Evolutionary conservation across 2,113 vertebrate species (phyloP).

Genomic region (Sterrhoptilus dennistouni): DNA sequence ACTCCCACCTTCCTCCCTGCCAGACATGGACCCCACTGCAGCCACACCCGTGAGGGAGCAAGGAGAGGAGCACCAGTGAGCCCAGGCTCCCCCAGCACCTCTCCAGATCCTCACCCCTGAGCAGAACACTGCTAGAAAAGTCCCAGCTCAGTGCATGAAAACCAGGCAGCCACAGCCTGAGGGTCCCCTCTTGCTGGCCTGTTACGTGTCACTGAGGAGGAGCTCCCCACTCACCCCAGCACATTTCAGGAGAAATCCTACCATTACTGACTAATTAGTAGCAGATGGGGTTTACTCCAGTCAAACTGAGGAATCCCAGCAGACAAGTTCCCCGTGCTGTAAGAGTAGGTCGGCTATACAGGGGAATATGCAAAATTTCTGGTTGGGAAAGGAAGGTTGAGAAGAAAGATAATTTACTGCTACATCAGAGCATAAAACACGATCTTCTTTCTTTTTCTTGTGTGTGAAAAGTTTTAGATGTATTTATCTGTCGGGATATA

Average conservation of each 20-base stretch:
- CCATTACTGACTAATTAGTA: not conserved
- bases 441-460: not conserved
- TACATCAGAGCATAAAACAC: not conserved
- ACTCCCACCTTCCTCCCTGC: not conserved
- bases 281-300: not conserved
- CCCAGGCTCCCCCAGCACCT: not conserved
- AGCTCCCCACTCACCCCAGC: not conserved
- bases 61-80: not conserved
- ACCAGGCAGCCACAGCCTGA: not conserved
- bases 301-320: not conserved
- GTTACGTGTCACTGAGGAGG: accelerated
- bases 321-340: not conserved
- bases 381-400: not conserved
- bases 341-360: not conserved
- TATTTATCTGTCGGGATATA: not conserved
- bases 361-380: not conserved
- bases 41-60: accelerated
- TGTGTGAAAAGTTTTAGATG: not conserved
- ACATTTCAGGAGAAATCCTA: not conserved
- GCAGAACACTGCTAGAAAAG: not conserved
- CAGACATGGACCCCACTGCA: not conserved
- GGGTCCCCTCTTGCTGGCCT: not conserved
- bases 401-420: not conserved
- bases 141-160: not conserved
- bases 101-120: not conserved